Conservation (phyloP, 2,113 vertebrate genomes). For the Laticauda laticaudata region DNA sequence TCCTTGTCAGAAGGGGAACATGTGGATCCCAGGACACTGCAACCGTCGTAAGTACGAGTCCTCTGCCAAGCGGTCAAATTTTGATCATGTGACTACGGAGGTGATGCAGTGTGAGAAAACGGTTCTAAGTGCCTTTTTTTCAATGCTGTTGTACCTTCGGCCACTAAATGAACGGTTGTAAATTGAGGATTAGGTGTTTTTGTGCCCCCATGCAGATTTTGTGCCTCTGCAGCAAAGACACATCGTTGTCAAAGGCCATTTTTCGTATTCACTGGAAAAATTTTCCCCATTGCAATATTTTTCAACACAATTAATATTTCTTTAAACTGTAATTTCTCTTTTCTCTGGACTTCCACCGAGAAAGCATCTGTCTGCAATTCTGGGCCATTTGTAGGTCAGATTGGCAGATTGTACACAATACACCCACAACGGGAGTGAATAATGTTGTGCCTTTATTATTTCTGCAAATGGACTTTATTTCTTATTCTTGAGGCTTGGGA, state of each 20-base stretch:
- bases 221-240: not conserved
- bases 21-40: too few relatives aligned
- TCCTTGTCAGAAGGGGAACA: not conserved
- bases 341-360: not conserved
- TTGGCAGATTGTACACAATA: not conserved
- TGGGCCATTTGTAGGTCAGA: not conserved
- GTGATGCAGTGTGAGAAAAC: not conserved
- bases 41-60: not conserved
- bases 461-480: not conserved
- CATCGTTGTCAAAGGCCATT: not conserved
- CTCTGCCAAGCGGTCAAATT: not conserved
- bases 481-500: not conserved
- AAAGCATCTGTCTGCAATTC: not conserved
- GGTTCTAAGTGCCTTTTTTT: not conserved
- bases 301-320: not conserved
- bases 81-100: not conserved
- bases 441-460: not conserved
- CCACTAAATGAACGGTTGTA: not conserved
- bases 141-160: not conserved
- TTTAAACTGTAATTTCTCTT: not conserved
- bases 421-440: not conserved
- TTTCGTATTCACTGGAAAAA: not conserved
- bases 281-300: not conserved
- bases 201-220: not conserved
- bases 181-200: not conserved